phyloP scores from a whole-genome alignment of 2,888 invertebrate species.

The Hirtodrosophila duncani region DNA sequence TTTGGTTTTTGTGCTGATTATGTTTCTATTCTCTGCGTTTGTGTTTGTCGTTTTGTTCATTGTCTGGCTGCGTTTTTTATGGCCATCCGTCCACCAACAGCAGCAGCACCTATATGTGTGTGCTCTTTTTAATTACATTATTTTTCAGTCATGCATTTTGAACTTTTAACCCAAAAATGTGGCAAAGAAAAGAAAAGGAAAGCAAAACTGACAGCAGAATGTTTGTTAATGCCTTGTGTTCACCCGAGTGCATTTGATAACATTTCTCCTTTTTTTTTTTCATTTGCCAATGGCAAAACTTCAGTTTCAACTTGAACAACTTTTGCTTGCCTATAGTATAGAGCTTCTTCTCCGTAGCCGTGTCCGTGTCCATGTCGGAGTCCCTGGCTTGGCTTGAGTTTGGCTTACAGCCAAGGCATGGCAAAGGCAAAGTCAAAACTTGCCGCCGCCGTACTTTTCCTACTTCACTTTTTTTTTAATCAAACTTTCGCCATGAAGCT shows the following conservation, averaged over 20 bases:
- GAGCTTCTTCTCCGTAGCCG: constrained; percentile 10
- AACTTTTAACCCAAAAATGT: constrained; percentile 51
- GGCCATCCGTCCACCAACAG: not conserved
- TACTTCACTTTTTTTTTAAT: constrained; percentile 62
- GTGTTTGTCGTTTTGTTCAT: constrained; percentile 21
- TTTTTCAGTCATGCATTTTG: constrained; percentile 31
- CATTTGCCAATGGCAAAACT: constrained; percentile 22
- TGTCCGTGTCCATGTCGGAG: no score
- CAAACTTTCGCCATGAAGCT: constrained; percentile 65
- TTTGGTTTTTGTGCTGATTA: constrained; percentile 16
- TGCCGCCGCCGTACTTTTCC: not conserved
- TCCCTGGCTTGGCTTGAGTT: no score
- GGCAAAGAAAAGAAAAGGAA: no score
- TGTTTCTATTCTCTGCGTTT: constrained; percentile 11
- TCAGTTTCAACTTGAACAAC: constrained; percentile 32
- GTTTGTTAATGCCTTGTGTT: no score
- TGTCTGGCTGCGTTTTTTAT: constrained; percentile 43
- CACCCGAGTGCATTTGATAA: no score
- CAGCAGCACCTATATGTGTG: no score
- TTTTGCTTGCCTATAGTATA: constrained; percentile 18
- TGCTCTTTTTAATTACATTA: constrained; percentile 56
- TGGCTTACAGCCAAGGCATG: no score
- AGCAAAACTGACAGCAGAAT: no score
- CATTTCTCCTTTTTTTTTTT: no score
- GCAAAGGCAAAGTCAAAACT: no score